Conservation (phyloP, 2,888 invertebrate genomes). For the Tortrix viridana region DNA sequence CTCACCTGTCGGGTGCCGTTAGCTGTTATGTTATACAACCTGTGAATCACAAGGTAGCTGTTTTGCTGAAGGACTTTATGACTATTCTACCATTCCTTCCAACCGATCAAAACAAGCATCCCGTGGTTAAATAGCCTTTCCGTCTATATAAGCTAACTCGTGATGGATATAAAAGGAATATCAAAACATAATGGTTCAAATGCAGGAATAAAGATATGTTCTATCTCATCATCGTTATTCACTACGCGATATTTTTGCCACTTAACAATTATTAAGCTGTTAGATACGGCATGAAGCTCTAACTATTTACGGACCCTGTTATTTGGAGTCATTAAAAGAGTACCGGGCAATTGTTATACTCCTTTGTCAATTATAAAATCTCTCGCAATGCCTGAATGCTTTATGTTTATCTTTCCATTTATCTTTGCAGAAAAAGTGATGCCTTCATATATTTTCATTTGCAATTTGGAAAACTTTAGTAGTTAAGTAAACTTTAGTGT, state of each 20-base stretch:
- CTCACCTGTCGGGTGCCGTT: constrained; percentile 69
- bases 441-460: constrained; percentile 6
- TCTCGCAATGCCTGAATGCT: constrained; percentile 24
- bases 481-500: too few relatives aligned
- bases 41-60: constrained; percentile 18
- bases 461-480: background rate
- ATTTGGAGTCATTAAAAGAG: constrained; percentile 34
- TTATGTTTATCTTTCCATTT: constrained; percentile 29
- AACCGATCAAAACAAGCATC: too few relatives aligned
- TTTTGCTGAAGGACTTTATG: constrained; percentile 6
- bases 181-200: background rate
- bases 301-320: constrained; percentile 21
- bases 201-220: background rate
- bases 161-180: background rate
- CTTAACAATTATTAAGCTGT: constrained; percentile 28
- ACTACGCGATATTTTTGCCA: constrained; percentile 20
- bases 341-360: constrained; percentile 27
- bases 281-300: constrained; percentile 16
- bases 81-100: too few relatives aligned
- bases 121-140: too few relatives aligned
- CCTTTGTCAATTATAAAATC: constrained; percentile 29
- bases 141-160: background rate
- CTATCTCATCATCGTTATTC: constrained; percentile 2
- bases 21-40: constrained; percentile 32
- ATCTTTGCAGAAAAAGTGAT: constrained; percentile 20